Base-by-base conservation (phyloP, 2,797 vertebrate genomes). In the Peromyscus eremicus region DNA sequence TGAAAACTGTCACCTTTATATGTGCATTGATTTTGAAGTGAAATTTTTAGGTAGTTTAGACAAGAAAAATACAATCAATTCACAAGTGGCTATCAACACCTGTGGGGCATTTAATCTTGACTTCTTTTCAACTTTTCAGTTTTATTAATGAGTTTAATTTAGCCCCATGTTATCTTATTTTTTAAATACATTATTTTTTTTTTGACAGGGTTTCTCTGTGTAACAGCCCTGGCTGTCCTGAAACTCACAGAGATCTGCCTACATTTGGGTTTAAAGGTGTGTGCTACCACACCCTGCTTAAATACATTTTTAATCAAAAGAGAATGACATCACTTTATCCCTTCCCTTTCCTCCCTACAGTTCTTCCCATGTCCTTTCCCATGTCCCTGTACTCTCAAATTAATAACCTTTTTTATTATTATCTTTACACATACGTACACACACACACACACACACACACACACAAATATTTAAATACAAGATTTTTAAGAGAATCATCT, bases 1-100 rank as follows among this genome's bases (percentile, higher is more conserved):
- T 70, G 84, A 95, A 94, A 92, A 66, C 4, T 76, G 6, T 55
- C n/a, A 64, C 32, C 1, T 57, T 94, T 92, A 92, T 68, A 29
- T 52, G 5, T 62, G 34, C 34, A 8, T 85, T 91, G 43, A 82
- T 57, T 85, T 17, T 85, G 21, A 68, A 73, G 16, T 91, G 34
- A 89, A 43, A 85, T 93, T 89, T 92, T 29, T 27, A 68, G 16
- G 12, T 70, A 27, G 25, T n/a, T 95, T 77, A 25, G 62, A 49
- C 5, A 55, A 60, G 46, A 79, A 46, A 62, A 7, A 29, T 37
- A 70, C 90, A 92, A 40, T 81, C 32, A 92, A 32, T 89, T 37
- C 92, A 62, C 3, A 92, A 89, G 12, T 6, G 43, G 5, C 25
- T 89, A 2, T 84, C 21, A 64, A 34, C 40, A 37, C 19, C 9